Conservation (phyloP, 2,888 invertebrate genomes). For the Gymnoscelis rufifasciata region DNA sequence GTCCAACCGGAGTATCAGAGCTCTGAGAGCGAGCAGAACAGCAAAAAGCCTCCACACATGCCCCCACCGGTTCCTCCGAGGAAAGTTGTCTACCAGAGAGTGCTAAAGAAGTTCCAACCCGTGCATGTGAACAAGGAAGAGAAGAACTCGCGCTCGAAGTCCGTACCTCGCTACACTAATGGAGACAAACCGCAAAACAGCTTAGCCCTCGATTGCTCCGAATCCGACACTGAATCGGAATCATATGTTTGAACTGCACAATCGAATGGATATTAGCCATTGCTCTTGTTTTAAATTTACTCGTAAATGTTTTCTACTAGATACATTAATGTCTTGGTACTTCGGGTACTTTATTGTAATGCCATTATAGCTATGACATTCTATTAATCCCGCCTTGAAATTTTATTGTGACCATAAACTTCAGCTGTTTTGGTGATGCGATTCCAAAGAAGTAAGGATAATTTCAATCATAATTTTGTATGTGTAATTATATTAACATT, state of each 20-base stretch:
- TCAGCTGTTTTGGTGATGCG: constrained; percentile 76
- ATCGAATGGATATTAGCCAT: constrained; percentile 17
- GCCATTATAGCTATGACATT: constrained; percentile 32
- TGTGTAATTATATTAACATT: constrained; percentile 30
- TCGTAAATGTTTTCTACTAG: constrained; percentile 26
- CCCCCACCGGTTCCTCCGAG: constrained; percentile 81
- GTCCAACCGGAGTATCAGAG: constrained; percentile 64
- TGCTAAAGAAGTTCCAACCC: constrained; percentile 81
- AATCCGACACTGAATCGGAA: constrained; percentile 75
- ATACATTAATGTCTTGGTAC: constrained; percentile 21
- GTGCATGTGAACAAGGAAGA: constrained; percentile 82
- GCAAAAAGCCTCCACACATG: constrained; percentile 70
- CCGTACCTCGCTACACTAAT: constrained; percentile 68
- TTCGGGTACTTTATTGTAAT: constrained; percentile 21
- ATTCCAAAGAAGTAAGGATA: constrained; percentile 78
- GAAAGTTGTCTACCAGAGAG: constrained; percentile 70
- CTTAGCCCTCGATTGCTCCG: constrained; percentile 66
- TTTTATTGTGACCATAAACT: constrained; percentile 74
- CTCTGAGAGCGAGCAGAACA: constrained; percentile 54
- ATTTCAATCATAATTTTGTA: constrained; percentile 62
- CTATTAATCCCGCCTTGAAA: constrained; percentile 71
- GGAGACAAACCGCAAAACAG: constrained; percentile 57
- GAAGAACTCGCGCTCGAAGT: constrained; percentile 66
- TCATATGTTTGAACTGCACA: constrained; percentile 61
- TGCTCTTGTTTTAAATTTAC: constrained; percentile 5